phyloP scores from a whole-genome alignment of 92 coral and sea anemone species.

The Hydrozoanthus gracilis region DNA sequence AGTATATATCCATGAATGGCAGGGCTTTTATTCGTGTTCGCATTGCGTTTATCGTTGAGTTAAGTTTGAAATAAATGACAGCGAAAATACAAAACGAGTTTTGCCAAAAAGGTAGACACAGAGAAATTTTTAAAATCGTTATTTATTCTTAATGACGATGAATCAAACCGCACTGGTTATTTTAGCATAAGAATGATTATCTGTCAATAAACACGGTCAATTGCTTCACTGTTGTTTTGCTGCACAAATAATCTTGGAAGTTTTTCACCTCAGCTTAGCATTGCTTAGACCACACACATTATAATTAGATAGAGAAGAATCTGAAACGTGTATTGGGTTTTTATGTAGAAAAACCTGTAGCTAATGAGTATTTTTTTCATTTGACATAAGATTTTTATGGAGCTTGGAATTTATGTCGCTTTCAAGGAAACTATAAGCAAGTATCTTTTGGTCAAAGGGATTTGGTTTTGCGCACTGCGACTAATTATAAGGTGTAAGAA shows the following conservation, averaged over 20 bases:
- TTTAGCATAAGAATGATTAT: conserved; percentile 8
- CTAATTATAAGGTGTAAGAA: neutral
- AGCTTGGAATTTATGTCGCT: neutral
- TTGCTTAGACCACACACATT: neutral
- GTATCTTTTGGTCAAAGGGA: neutral
- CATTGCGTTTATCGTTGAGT: too few species aligned
- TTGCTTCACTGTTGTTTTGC: neutral
- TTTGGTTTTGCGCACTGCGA: neutral
- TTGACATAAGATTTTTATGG: neutral
- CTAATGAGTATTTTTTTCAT: conserved; percentile 10
- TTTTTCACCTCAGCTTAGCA: too few species aligned
- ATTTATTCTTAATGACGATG: conserved; percentile 35
- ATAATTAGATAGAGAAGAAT: too few species aligned
- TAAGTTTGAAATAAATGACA: neutral
- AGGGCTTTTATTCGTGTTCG: too few species aligned
- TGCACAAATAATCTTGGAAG: neutral
- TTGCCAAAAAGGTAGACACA: neutral
- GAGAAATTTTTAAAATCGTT: neutral
- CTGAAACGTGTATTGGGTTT: too few species aligned
- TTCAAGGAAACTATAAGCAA: neutral
- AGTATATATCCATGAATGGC: too few species aligned
- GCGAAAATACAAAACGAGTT: neutral
- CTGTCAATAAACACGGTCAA: neutral
- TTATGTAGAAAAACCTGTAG: conserved; percentile 8
- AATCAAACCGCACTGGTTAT: conserved; percentile 19